Conservation (phyloP, 2,113 vertebrate species). For the Pelvicachromis taeniatus region DNA sequence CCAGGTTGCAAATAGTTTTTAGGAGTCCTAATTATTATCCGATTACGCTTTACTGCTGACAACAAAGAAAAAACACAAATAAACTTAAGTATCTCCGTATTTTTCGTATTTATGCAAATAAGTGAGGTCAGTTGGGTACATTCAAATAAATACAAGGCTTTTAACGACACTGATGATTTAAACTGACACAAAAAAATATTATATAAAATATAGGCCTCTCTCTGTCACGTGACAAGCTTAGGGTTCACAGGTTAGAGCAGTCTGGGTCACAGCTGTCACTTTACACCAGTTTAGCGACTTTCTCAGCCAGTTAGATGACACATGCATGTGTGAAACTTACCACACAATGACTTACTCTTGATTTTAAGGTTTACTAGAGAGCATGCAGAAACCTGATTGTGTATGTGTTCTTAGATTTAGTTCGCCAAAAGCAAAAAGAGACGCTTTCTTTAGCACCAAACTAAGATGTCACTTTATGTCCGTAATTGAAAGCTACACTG, state of each 20-base stretch:
- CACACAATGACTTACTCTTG: conserved; percentile 77
- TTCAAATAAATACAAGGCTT: neutral
- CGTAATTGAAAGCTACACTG: neutral
- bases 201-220: conserved; percentile 60
- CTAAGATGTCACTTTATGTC: neutral
- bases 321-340: conserved; percentile 83
- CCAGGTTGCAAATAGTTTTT: neutral
- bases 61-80: neutral
- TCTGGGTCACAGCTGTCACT: conserved; percentile 78
- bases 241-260: conserved; percentile 76
- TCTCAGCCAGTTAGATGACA: conserved; percentile 83
- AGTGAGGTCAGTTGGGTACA: neutral
- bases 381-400: conserved; percentile 13
- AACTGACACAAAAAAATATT: neutral
- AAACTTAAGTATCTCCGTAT: neutral
- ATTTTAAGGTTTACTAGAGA: conserved; percentile 78
- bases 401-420: conserved; percentile 76
- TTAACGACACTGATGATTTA: neutral
- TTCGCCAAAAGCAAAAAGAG: conserved; percentile 74
- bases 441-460: neutral
- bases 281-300: conserved; percentile 60
- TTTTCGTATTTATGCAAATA: neutral
- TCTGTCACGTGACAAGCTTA: conserved; percentile 78
- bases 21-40: neutral
- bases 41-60: neutral